Evolutionary conservation across 2,888 invertebrate species (phyloP).

Genomic region (Morinoia aosen): DNA sequence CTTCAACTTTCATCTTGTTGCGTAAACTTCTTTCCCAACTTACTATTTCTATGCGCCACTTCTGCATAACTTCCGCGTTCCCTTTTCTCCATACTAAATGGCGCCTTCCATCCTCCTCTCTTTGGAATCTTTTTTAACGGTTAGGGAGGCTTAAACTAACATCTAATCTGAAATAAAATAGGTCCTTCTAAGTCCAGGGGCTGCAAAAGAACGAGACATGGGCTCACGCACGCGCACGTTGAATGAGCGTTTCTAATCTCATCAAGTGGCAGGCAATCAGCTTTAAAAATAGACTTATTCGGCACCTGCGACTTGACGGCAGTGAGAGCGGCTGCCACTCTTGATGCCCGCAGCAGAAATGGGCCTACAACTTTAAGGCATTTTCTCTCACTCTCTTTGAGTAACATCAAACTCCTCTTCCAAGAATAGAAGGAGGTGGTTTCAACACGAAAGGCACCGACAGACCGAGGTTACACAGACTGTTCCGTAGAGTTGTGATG

Average conservation of each 20-base stretch:
- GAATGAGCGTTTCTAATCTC: background rate
- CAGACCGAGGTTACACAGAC: background rate
- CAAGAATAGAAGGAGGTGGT: background rate
- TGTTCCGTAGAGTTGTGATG: background rate
- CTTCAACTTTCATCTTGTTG: too few species aligned
- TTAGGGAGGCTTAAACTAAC: too few species aligned
- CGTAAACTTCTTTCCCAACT: too few species aligned
- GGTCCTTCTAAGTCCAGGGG: background rate
- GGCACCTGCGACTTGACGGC: background rate
- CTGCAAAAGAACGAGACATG: background rate
- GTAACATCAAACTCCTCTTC: background rate
- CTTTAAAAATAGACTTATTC: constrained; percentile 1
- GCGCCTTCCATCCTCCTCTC: too few species aligned
- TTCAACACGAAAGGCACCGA: background rate
- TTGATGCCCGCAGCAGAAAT: background rate
- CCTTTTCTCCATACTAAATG: too few species aligned
- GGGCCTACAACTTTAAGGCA: background rate
- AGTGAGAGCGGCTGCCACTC: background rate
- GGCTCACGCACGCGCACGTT: background rate
- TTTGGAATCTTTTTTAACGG: too few species aligned
- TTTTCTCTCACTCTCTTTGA: constrained; percentile 12
- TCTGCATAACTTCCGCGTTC: too few species aligned
- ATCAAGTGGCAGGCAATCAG: background rate
- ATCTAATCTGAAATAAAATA: too few species aligned
- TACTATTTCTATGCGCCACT: too few species aligned